phyloP scores from a whole-genome alignment of 2,888 invertebrate species.

The Leptinotarsa peninsularis region DNA sequence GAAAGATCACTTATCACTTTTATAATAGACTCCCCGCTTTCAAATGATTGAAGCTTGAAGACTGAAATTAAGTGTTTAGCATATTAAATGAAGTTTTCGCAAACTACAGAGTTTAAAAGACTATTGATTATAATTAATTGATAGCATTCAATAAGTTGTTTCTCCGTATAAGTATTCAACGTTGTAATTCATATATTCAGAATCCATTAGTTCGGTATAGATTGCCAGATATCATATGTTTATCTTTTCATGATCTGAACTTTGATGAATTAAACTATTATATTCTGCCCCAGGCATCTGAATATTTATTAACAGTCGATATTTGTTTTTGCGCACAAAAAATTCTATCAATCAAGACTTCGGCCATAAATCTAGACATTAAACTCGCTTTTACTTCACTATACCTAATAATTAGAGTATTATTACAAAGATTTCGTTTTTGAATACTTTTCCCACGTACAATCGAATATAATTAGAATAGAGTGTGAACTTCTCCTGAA shows the following conservation, averaged over 20 bases:
- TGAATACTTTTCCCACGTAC: too few relatives aligned
- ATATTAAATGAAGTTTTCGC: background rate
- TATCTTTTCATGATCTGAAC: background rate
- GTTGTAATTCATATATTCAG: background rate
- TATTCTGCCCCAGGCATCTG: background rate
- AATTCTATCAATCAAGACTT: too few relatives aligned
- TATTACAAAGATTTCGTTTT: too few relatives aligned
- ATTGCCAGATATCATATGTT: background rate
- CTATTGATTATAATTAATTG: slow-evolving; percentile 21
- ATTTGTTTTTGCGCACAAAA: background rate
- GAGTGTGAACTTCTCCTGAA: too few relatives aligned
- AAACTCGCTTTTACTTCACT: too few relatives aligned
- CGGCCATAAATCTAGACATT: too few relatives aligned
- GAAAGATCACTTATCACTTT: too few relatives aligned
- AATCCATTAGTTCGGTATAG: background rate
- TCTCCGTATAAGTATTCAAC: background rate
- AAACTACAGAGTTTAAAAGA: background rate
- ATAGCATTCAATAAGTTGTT: background rate
- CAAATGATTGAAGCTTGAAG: too few relatives aligned
- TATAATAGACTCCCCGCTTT: too few relatives aligned
- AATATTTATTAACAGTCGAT: background rate
- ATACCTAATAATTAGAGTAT: too few relatives aligned
- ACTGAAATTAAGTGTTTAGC: background rate
- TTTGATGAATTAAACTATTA: background rate
- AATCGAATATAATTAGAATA: too few relatives aligned